These are phyloP conservation scores for Chrysaora quinquecirrha DNA, from an alignment of 30 jellyfish, hydroid and myxozoan genomes.

Conservation along the genomic window DNA sequence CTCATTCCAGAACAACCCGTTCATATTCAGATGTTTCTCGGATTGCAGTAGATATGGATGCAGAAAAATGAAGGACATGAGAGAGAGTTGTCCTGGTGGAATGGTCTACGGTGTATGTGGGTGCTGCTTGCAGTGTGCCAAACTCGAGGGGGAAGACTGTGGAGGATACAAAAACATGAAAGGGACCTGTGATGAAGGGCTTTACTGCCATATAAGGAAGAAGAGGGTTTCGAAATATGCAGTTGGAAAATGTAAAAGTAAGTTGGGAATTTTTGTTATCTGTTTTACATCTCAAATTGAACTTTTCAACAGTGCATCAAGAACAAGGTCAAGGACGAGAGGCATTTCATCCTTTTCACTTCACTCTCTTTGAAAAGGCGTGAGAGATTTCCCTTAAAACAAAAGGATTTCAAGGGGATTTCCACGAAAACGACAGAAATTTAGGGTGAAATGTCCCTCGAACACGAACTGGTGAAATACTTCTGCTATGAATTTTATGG, in stretches of 20 bases:
- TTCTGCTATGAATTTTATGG: too few species aligned
- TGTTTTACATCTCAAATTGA: background rate
- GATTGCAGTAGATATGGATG: constrained; percentile 77
- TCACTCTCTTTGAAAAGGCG: too few species aligned
- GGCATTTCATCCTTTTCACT: too few species aligned
- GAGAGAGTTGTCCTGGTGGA: constrained; percentile 83
- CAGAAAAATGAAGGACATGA: constrained; percentile 59
- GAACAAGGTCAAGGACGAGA: too few species aligned
- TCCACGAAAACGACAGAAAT: too few species aligned
- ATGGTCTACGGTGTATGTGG: constrained; percentile 87
- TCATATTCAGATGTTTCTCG: constrained; percentile 46
- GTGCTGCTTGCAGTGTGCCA: constrained; percentile 89
- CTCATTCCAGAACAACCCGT: constrained; percentile 23
- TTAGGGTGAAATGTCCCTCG: too few species aligned
- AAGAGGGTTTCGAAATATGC: constrained; percentile 34
- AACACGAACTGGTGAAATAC: too few species aligned
- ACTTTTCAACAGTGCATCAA: background rate
- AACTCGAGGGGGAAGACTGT: constrained; percentile 74
- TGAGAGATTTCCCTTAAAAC: too few species aligned
- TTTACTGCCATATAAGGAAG: constrained; percentile 66
- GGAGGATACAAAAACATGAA: constrained; percentile 77
- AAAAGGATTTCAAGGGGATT: too few species aligned
- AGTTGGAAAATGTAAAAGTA: constrained; percentile 72
- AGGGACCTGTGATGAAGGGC: constrained; percentile 85
- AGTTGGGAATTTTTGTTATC: background rate